These are phyloP conservation scores for Acronicta psi DNA, from an alignment of 2,888 invertebrate genomes.

Conservation along the genomic window DNA sequence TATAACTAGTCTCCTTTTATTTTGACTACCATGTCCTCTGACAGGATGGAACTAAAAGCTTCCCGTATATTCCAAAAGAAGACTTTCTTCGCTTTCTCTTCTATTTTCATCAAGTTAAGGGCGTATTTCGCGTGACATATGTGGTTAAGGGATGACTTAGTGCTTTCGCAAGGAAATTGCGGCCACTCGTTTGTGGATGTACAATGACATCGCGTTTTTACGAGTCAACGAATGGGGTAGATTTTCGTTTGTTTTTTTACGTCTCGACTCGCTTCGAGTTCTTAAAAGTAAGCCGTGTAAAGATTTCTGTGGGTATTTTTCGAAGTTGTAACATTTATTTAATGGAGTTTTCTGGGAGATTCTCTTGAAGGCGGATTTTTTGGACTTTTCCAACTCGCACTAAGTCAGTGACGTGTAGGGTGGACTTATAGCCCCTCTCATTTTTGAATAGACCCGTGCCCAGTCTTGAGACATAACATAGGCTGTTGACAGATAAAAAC, in stretches of 20 bases:
- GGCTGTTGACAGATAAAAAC: too few species aligned
- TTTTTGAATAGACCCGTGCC: too few species aligned
- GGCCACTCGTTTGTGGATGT: slow-evolving; percentile 78
- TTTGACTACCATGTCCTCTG: too few species aligned
- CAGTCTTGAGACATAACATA: too few species aligned
- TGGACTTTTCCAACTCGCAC: too few species aligned
- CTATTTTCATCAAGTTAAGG: slow-evolving; percentile 74
- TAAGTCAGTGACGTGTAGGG: too few species aligned
- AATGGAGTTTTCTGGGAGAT: not conserved
- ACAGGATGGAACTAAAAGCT: slow-evolving; percentile 43
- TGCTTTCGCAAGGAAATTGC: slow-evolving; percentile 82
- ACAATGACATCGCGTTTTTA: slow-evolving; percentile 81
- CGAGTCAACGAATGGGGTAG: slow-evolving; percentile 62
- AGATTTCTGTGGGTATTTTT: slow-evolving; percentile 7
- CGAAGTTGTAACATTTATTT: not conserved
- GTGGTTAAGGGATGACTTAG: slow-evolving; percentile 82
- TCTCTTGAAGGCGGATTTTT: too few species aligned
- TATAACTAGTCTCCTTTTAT: too few species aligned
- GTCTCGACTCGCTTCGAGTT: slow-evolving; percentile 39
- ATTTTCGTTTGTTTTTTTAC: slow-evolving; percentile 46
- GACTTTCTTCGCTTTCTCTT: slow-evolving; percentile 67
- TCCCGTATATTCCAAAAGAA: slow-evolving; percentile 64
- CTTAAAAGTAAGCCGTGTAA: slow-evolving; percentile 44
- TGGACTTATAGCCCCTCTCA: too few species aligned
- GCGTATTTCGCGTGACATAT: slow-evolving; percentile 79